Evolutionary conservation across 2,113 vertebrate genomes (phyloP).

Genomic region (Symphodus melops): DNA sequence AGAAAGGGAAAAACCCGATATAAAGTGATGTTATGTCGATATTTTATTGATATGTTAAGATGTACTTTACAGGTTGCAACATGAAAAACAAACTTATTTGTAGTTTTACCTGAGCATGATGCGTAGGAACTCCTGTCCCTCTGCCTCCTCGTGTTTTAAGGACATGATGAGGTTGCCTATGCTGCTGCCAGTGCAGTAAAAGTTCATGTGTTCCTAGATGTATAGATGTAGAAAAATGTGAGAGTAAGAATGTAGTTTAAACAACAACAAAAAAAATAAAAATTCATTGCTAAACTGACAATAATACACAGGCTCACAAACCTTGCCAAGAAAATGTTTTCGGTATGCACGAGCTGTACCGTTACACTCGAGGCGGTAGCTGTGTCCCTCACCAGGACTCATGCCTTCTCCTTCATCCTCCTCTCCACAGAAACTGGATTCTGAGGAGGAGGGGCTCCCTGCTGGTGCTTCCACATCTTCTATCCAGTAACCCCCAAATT

Average conservation of each 20-base stretch:
- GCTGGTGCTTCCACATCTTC: constrained; percentile 91
- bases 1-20: background rate
- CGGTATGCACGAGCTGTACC: constrained; percentile 91
- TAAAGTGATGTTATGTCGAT: background rate
- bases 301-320: constrained; percentile 65
- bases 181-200: constrained; percentile 91
- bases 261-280: background rate
- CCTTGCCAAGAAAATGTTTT: constrained; percentile 97
- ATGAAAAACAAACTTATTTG: background rate
- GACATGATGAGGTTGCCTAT: constrained; percentile 96
- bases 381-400: constrained; percentile 82
- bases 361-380: constrained; percentile 91
- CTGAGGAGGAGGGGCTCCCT: constrained; percentile 83
- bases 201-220: constrained; percentile 95
- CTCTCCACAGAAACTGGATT: constrained; percentile 88
- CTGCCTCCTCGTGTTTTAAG: constrained; percentile 92
- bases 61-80: background rate
- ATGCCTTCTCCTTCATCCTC: constrained; percentile 85
- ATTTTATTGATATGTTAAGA: background rate
- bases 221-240: background rate
- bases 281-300: background rate
- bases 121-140: constrained; percentile 93
- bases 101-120: constrained; percentile 90
- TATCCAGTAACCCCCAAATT: constrained; percentile 99
- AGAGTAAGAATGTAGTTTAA: background rate